Conservation (phyloP, 2,797 vertebrate species). For the Anguilla anguilla region DNA sequence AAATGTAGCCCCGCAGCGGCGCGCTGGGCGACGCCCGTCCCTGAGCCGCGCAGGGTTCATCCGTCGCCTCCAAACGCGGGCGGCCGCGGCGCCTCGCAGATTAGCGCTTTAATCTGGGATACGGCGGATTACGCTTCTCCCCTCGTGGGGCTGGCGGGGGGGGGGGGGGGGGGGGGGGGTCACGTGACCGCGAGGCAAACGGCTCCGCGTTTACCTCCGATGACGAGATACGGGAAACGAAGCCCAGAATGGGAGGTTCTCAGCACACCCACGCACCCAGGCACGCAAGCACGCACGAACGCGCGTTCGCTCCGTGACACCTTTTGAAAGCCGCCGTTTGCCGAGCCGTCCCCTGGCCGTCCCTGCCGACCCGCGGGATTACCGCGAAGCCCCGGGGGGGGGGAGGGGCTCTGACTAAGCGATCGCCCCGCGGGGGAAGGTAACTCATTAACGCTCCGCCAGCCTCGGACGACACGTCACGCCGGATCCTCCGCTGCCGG, state of each 20-base stretch:
- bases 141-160: constrained; percentile 43
- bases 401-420: constrained; percentile 21
- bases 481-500: constrained; percentile 37
- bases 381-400: constrained; percentile 35
- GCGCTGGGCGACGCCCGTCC: background rate
- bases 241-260: constrained; percentile 32
- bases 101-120: constrained; percentile 78
- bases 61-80: constrained; percentile 32
- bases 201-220: constrained; percentile 51
- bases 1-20: background rate
- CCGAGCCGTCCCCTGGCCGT: background rate
- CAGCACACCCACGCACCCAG: constrained; percentile 27
- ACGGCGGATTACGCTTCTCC: constrained; percentile 74
- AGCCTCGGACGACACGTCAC: constrained; percentile 40
- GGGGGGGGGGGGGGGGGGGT: background rate
- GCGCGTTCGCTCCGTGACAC: background rate
- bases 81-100: constrained; percentile 50
- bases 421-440: constrained; percentile 39
- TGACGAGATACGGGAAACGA: constrained; percentile 48
- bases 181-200: constrained; percentile 64
- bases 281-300: constrained; percentile 27
- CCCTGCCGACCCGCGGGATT: constrained; percentile 60
- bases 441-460: constrained; percentile 68
- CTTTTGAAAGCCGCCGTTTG: constrained; percentile 44
- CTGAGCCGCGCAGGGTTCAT: background rate